Evolutionary conservation across 2,113 vertebrate genomes (phyloP), one percentile per base, ranked within the genome.

Genomic region (Oryzias curvinotus): DNA sequence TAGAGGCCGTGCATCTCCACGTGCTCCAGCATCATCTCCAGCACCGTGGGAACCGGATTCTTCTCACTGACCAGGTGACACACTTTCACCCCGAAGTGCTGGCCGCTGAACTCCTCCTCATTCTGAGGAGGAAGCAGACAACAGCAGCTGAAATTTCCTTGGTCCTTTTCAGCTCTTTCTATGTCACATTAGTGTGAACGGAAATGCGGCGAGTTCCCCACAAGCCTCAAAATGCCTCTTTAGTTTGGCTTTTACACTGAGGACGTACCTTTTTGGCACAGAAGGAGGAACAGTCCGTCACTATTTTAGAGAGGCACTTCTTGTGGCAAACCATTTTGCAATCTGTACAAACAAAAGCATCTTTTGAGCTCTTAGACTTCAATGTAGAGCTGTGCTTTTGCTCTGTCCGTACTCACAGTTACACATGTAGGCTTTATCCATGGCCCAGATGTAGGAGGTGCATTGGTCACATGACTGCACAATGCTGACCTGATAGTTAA

Each of bases 311-410:
- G 73, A 97, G 83, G 58, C 97, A 99, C 68, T 98, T 99, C 91
- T 95, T 98, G 87, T 99, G 97, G 86, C 95, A 98, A 49, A 94
- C 94, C 94, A 98, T 91, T 86, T 98, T 98, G 86, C 97, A 99
- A 77, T 88, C 97, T 99, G 71, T 52, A 6, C 23, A 7, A 47
- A 19, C 21, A 14, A 6, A 16, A 1, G n/a, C 1, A 1, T 5
- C n/a, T 6, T 25, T 1, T 17, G 0, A 13, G 45, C 43, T 48
- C n/a, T 12, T 10, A 28, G 3, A 3, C 16, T 52, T 17, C 5
- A 3, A 4, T 56, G 14, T 5, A 10, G 46, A 17, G 2, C 26
- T 12, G 1, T 18, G 28, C 42, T 52, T 44, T 26, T 65, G 8
- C 28, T 0, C 1, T 0, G 15, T 7, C 15, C 28, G 7, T 57